Percentiles rank a stretch among this genome's conserved stretches.
Evolutionary conservation across 2,888 invertebrate genomes (phyloP).

Genomic region (Eupelmus urozonus): DNA sequence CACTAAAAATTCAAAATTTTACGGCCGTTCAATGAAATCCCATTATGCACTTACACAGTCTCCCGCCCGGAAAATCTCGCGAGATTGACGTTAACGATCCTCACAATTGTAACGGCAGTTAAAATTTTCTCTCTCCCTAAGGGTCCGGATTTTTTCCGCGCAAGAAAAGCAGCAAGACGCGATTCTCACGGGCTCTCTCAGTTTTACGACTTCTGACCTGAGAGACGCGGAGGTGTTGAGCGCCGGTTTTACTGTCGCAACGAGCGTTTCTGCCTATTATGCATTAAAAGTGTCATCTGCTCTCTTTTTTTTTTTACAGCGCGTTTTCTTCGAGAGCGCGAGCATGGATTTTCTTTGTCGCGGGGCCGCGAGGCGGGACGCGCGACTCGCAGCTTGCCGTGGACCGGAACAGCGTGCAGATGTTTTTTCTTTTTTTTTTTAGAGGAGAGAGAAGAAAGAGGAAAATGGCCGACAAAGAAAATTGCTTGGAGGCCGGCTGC

Average conservation of each 20-base stretch:
- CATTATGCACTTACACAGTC: neutral
- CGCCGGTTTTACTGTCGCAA: neutral
- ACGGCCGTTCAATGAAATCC: neutral
- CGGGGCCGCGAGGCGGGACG: constrained; percentile 9
- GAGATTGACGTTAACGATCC: constrained; percentile 40
- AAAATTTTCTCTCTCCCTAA: neutral
- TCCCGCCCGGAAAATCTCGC: constrained; percentile 12
- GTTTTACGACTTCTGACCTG: constrained; percentile 42
- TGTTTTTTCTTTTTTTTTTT: constrained; percentile 21
- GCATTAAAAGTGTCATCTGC: constrained; percentile 35
- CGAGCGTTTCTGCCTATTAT: constrained; percentile 20
- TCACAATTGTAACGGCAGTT: constrained; percentile 26
- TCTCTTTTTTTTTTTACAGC: constrained; percentile 22
- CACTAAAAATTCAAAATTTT: constrained; percentile 41
- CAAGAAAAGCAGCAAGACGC: neutral
- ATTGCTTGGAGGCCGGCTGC: no score
- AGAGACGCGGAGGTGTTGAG: neutral
- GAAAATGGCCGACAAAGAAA: no score
- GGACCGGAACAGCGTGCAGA: constrained; percentile 14
- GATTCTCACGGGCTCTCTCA: neutral
- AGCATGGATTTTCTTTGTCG: constrained; percentile 16
- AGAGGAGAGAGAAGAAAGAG: no score
- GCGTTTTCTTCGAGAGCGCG: neutral
- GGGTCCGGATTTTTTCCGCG: no score
- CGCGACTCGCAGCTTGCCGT: neutral